Evolutionary conservation across 2,113 vertebrate species (phyloP), one percentile per base, ranked within the genome.

Genomic region (Paratilapia polleni): DNA sequence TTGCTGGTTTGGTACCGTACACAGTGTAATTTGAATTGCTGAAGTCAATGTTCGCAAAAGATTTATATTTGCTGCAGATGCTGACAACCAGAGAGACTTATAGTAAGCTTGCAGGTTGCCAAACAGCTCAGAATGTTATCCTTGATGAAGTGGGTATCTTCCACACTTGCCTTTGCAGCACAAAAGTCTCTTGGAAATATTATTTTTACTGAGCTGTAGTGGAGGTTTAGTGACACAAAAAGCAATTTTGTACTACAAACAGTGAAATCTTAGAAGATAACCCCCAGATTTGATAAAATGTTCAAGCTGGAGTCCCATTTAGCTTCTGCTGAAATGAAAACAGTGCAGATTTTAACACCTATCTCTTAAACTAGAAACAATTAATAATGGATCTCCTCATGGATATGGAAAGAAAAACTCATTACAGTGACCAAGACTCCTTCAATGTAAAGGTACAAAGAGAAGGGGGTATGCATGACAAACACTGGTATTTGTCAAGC

Each of bases 1-100:
- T 54, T 38, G 58, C 62, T 34, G 17, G 57, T 63, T 73, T 49
- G 13, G 3, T 52, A 38, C 15, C 22, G 38, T 4, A 13, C 41
- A 73, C 20, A 54, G 52, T 77, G 54, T 26, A 41, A 77, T 78
- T 85, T 64, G 47, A 85, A 61, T 36, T 41, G 43, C 20, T 49
- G n/a, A 56, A 75, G 68, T 85, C 84, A 88, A 60, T 49, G 31
- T 63, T 62, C 62, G 54, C 14, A 68, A 68, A 41, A 85, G 76
- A 75, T 76, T 83, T 8, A 75, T n/a, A 57, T 82, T 68, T 26
- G 22, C 61, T 64, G 68, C 31, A 64, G 2, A 57, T 79, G 24
- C 78, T 76, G 75, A 75, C 62, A 77, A 47, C 47, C 8, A 75
- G 60, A 57, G 60, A 58, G 80, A 78, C 22, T 68, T 28, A 78